These are phyloP conservation scores for Amazonetta brasiliensis DNA, from an alignment of 2,797 vertebrate species.

Conservation along the genomic window DNA sequence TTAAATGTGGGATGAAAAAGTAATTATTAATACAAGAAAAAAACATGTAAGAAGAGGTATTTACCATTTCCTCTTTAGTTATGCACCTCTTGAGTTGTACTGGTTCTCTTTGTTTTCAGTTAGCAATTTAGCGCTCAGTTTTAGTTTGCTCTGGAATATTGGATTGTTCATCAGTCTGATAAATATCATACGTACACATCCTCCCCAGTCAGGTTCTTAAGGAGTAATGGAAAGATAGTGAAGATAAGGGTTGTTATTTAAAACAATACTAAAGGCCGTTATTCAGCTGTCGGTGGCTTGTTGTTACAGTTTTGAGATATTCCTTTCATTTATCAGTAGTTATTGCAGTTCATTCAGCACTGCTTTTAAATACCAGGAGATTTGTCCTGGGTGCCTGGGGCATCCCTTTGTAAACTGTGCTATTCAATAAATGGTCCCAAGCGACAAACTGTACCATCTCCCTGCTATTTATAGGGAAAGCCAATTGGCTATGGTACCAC, in stretches of 20 bases:
- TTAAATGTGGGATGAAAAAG: background rate
- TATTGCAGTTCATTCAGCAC: constrained; percentile 42
- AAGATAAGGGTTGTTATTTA: background rate
- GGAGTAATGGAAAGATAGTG: background rate
- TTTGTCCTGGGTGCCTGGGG: background rate
- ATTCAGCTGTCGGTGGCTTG: background rate
- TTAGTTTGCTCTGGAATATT: background rate
- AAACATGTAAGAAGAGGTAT: background rate
- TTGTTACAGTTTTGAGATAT: background rate
- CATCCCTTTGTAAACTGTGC: constrained; percentile 3
- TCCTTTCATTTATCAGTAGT: background rate
- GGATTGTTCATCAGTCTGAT: background rate
- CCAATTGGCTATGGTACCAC: background rate
- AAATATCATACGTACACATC: background rate
- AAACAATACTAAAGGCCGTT: background rate
- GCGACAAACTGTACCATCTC: background rate
- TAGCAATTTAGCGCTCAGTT: constrained; percentile 1
- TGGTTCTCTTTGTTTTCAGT: constrained; percentile 16
- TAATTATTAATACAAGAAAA: background rate
- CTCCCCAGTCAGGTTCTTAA: background rate
- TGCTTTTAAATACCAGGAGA: background rate
- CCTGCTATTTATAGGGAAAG: background rate
- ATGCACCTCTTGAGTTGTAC: background rate
- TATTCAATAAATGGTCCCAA: background rate
- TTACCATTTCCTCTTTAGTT: background rate